Evolutionary conservation across 2,888 invertebrate species (phyloP).

Genomic region (Noctua janthe): DNA sequence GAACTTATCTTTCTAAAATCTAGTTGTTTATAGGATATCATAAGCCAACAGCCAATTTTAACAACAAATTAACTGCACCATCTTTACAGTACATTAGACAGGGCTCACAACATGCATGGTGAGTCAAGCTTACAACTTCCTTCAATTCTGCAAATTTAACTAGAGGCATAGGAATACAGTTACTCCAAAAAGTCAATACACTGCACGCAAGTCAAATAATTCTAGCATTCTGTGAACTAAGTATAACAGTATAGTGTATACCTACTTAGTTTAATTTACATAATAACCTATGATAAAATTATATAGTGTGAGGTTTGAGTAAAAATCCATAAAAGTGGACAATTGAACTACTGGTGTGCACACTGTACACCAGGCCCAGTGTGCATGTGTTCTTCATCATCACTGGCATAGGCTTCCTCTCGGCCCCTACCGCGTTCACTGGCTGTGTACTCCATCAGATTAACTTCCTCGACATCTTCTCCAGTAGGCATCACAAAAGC

Average conservation of each 20-base stretch:
- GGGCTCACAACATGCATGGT: conserved; percentile 40
- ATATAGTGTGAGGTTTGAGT: conserved; percentile 86
- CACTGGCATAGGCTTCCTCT: conserved; percentile 94
- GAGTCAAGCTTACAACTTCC: conserved; percentile 56
- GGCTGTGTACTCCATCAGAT: conserved; percentile 94
- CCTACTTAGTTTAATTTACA: conserved; percentile 77
- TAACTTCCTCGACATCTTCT: conserved; percentile 96
- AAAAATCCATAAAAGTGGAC: conserved; percentile 77
- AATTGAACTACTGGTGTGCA: conserved; percentile 93
- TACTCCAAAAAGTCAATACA: conserved; percentile 71
- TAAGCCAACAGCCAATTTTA: conserved; percentile 58
- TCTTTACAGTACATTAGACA: conserved; percentile 35
- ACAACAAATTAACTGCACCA: conserved; percentile 51
- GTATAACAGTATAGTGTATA: conserved; percentile 72
- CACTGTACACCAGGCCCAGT: conserved; percentile 93
- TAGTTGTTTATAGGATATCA: conserved; percentile 39
- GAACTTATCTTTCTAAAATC: conserved; percentile 53
- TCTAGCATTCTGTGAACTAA: conserved; percentile 74
- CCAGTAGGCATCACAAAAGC: conserved; percentile 93
- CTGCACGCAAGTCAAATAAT: conserved; percentile 71
- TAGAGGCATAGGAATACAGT: conserved; percentile 59
- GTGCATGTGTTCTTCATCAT: conserved; percentile 90
- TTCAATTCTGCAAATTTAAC: conserved; percentile 63
- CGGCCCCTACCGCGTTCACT: conserved; percentile 89
- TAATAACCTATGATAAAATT: conserved; percentile 85